These are phyloP conservation scores for Chinchilla lanigera DNA, from an alignment of 2,113 vertebrate genomes.

Conservation along the genomic window DNA sequence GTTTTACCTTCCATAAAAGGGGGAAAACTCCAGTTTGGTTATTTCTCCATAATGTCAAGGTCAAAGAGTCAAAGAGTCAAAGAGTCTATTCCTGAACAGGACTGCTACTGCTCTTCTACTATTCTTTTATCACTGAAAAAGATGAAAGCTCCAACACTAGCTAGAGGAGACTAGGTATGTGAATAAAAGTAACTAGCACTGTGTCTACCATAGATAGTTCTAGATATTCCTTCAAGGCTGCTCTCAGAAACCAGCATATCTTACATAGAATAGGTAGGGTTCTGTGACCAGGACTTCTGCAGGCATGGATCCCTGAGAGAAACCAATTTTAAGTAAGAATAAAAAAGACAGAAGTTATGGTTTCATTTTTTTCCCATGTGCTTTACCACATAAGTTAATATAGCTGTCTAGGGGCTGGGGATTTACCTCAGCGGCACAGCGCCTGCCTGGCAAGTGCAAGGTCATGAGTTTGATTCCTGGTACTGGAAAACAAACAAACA, in stretches of 20 bases:
- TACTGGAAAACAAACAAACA: too few species aligned
- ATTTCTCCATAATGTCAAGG: neutral
- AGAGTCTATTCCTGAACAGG: constrained; percentile 9
- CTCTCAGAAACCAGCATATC: neutral
- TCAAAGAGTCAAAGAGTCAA: constrained; percentile 58
- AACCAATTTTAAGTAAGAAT: neutral
- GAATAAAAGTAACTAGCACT: neutral
- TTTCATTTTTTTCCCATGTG: neutral
- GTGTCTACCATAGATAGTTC: neutral
- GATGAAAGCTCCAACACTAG: neutral
- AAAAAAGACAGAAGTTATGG: neutral
- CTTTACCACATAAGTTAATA: constrained; percentile 23
- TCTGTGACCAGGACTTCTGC: neutral
- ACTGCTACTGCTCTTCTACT: neutral
- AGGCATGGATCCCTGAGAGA: neutral
- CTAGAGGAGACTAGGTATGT: neutral
- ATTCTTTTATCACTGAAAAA: neutral
- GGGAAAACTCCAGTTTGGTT: neutral
- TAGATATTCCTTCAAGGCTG: neutral
- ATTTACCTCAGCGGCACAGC: too few species aligned
- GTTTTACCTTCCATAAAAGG: neutral
- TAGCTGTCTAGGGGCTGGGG: neutral
- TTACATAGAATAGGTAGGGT: neutral
- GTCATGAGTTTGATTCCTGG: too few species aligned
- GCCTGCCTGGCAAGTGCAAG: too few species aligned